Evolutionary conservation across 2,113 vertebrate genomes (phyloP).

Genomic region (Thalassoma bifasciatum): DNA sequence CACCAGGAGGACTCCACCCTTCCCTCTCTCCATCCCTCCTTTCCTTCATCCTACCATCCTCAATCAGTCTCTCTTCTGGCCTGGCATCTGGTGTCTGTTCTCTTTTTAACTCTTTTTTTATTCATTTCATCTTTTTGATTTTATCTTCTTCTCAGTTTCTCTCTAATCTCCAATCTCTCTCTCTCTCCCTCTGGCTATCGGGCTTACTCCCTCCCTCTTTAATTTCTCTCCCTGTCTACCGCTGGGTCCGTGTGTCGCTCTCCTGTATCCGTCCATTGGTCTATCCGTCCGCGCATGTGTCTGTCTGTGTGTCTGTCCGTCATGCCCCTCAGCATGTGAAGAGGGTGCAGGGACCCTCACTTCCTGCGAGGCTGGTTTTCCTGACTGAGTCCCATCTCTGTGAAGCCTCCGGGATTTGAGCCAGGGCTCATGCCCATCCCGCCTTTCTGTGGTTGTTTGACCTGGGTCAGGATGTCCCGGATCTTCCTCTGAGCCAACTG

Average conservation of each 20-base stretch:
- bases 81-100: conserved; percentile 84
- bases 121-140: conserved; percentile 68
- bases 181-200: conserved; percentile 59
- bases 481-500: conserved; percentile 97
- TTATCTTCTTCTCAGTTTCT: conserved; percentile 30
- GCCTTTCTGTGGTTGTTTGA: conserved; percentile 93
- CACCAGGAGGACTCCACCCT: conserved; percentile 42
- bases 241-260: conserved; percentile 80
- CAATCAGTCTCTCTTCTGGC: conserved; percentile 81
- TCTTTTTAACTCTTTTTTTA: conserved; percentile 61
- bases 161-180: conserved; percentile 54
- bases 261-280: conserved; percentile 73
- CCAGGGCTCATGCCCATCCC: conserved; percentile 82
- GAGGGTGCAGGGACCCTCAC: conserved; percentile 79
- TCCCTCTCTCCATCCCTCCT: conserved; percentile 45
- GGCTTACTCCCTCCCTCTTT: conserved; percentile 67
- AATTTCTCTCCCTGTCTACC: conserved; percentile 78
- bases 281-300: conserved; percentile 60
- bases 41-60: conserved; percentile 73
- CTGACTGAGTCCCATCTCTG: conserved; percentile 77
- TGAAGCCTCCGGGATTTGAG: conserved; percentile 74
- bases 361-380: conserved; percentile 83
- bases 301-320: conserved; percentile 69
- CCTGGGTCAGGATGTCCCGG: conserved; percentile 95
- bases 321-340: conserved; percentile 21